Conservation (phyloP, 1,140 invertebrate species). For the Pseudomyrmex flavicornis region DNA sequence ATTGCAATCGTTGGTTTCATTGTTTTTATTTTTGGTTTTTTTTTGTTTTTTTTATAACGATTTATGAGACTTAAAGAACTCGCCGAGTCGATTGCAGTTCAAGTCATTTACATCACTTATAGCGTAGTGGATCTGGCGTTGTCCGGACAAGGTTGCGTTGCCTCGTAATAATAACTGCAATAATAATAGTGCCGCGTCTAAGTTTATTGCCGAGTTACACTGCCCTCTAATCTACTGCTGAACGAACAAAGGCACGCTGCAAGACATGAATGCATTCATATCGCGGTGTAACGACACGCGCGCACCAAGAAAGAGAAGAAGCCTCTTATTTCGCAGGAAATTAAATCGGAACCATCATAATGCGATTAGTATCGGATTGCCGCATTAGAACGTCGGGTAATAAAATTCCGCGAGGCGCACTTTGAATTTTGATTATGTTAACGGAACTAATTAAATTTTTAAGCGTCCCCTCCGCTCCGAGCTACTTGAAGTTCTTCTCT, state of each 20-base stretch:
- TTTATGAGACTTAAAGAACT: background rate
- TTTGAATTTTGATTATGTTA: slow-evolving; percentile 11
- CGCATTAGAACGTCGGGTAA: background rate
- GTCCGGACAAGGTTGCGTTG: slow-evolving; percentile 15
- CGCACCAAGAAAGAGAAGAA: slow-evolving; percentile 19
- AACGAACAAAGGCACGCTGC: slow-evolving; percentile 46
- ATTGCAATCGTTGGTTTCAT: background rate
- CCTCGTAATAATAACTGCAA: slow-evolving; percentile 45
- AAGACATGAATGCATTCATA: slow-evolving; percentile 35
- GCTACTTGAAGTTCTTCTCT: too few species aligned
- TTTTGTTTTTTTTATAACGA: too few species aligned
- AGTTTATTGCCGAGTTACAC: slow-evolving; percentile 54
- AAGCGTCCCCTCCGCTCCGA: too few species aligned
- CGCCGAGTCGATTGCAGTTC: background rate
- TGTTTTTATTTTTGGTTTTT: background rate
- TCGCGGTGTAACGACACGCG: slow-evolving; percentile 27
- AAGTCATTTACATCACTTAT: background rate
- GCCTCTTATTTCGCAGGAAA: slow-evolving; percentile 28
- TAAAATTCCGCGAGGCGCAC: background rate
- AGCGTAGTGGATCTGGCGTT: slow-evolving; percentile 5
- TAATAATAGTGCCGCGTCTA: slow-evolving; percentile 47
- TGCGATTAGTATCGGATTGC: slow-evolving; percentile 23
- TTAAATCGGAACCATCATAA: slow-evolving; percentile 62
- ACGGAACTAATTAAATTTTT: slow-evolving; percentile 16
- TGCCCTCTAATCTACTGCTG: slow-evolving; percentile 55